phyloP scores from a whole-genome alignment of 2,888 invertebrate genomes.

The Amphimallon solstitiale region DNA sequence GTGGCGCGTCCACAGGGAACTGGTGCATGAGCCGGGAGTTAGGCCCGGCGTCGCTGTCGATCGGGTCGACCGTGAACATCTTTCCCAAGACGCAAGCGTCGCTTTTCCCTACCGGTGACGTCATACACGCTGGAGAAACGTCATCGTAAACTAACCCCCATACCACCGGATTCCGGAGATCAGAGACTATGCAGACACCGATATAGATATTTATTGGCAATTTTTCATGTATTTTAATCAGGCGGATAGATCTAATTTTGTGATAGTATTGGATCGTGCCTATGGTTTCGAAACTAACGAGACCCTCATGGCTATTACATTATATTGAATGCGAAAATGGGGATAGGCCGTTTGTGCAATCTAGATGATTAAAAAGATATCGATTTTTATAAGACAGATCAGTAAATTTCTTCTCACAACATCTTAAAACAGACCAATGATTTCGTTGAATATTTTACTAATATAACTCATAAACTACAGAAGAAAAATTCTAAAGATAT shows the following conservation, averaged over 20 bases:
- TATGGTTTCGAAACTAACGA: not conserved
- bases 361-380: conserved; percentile 32
- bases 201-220: conserved; percentile 18
- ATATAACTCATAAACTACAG: too few relatives aligned
- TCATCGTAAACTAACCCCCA: conserved; percentile 51
- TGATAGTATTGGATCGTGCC: too few relatives aligned
- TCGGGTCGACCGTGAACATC: conserved; percentile 58
- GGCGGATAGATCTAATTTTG: conserved; percentile 4
- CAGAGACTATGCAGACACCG: conserved; percentile 37
- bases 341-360: conserved; percentile 27
- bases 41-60: conserved; percentile 55
- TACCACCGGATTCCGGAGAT: conserved; percentile 18
- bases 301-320: not conserved
- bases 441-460: too few relatives aligned
- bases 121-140: conserved; percentile 51
- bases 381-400: conserved; percentile 3
- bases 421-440: too few relatives aligned
- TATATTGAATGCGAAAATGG: conserved; percentile 13
- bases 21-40: conserved; percentile 54
- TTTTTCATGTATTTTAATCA: conserved; percentile 26
- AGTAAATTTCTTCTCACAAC: too few relatives aligned
- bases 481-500: too few relatives aligned
- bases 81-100: conserved; percentile 54
- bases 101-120: conserved; percentile 50
- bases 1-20: conserved; percentile 46